These are phyloP conservation scores for Simalia tracyae DNA, from an alignment of 2,797 vertebrate genomes.

Conservation along the genomic window DNA sequence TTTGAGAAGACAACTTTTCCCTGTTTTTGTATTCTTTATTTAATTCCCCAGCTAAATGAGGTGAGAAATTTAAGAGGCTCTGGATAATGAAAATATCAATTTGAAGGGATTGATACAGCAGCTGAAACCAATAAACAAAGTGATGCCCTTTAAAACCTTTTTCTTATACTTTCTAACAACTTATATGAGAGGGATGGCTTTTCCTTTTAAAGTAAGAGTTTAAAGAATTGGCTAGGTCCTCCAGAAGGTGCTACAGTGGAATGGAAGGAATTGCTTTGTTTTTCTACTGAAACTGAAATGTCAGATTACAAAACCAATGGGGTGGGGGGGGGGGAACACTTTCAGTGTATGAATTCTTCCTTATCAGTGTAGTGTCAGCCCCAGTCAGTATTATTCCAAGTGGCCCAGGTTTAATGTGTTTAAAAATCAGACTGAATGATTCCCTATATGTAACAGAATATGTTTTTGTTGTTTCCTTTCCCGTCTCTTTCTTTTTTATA, in stretches of 20 bases:
- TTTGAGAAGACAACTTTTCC: slow-evolving; percentile 38
- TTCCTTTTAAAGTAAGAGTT: background rate
- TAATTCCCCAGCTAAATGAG: slow-evolving; percentile 35
- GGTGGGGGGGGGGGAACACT: too few species aligned
- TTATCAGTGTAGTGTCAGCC: too few species aligned
- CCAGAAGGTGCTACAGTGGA: background rate
- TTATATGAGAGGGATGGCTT: background rate
- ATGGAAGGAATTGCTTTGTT: background rate
- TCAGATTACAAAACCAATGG: too few species aligned
- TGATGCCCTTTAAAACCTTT: slow-evolving; percentile 39
- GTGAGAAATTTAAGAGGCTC: slow-evolving; percentile 43
- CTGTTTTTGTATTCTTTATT: slow-evolving; percentile 21
- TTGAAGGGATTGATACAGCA: slow-evolving; percentile 1
- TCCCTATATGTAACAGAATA: too few species aligned
- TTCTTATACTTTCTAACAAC: slow-evolving; percentile 18
- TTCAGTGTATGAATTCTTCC: too few species aligned
- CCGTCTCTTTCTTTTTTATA: too few species aligned
- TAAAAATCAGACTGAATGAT: too few species aligned
- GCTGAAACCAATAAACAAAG: slow-evolving; percentile 33
- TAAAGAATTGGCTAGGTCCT: slow-evolving; percentile 4
- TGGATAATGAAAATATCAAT: slow-evolving; percentile 44
- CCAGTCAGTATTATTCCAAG: too few species aligned
- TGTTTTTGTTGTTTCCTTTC: too few species aligned
- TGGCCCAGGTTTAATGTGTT: too few species aligned
- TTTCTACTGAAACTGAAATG: too few species aligned